Percentiles rank a stretch among this genome's conserved stretches.
Conservation (phyloP, 2,888 invertebrate genomes). For the Drepanosiphum platanoidis region DNA sequence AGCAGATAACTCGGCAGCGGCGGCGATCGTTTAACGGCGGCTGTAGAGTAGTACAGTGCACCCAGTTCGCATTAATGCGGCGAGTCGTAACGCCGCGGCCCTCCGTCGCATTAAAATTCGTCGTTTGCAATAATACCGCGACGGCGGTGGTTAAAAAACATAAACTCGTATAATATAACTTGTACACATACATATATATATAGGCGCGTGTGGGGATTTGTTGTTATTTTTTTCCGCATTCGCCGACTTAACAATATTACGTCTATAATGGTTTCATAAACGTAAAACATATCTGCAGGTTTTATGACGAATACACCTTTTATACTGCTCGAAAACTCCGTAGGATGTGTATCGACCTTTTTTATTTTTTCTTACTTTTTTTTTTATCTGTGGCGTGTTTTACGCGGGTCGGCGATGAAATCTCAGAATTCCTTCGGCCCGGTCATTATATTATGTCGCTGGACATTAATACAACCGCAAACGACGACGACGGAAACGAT, state of each 20-base stretch:
- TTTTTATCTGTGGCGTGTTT: conserved; percentile 16
- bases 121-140: conserved; percentile 20
- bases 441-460: neutral
- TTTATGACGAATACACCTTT: conserved; percentile 36
- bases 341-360: neutral
- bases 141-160: conserved; percentile 24
- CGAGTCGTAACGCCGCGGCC: conserved; percentile 34
- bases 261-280: conserved; percentile 52
- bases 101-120: conserved; percentile 50
- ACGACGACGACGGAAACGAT: neutral
- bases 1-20: conserved; percentile 38
- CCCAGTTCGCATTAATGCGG: conserved; percentile 42
- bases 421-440: conserved; percentile 14
- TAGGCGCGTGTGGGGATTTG: neutral
- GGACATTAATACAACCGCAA: neutral
- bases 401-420: neutral
- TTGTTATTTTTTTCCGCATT: neutral
- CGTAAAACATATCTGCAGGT: conserved; percentile 40
- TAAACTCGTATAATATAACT: neutral
- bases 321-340: conserved; percentile 13
- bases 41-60: conserved; percentile 3
- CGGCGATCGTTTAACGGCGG: conserved; percentile 45
- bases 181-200: no score
- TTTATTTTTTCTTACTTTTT: no score
- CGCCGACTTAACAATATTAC: conserved; percentile 29